phyloP scores from a whole-genome alignment of 2,888 invertebrate genomes.

The Thelaira solivaga region DNA sequence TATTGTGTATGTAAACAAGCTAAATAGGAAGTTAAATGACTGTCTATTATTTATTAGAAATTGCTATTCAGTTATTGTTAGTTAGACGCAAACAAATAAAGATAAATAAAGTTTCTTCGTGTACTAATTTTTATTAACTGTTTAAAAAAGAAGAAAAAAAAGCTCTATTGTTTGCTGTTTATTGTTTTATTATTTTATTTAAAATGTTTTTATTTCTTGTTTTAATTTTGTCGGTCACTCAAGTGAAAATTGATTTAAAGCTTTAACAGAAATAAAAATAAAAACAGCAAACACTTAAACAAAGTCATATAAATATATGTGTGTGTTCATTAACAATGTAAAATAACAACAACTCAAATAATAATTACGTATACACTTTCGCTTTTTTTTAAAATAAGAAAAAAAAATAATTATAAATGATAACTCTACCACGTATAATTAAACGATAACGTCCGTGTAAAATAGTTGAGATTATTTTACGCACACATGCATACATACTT shows the following conservation, averaged over 20 bases:
- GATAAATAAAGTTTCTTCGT: no score
- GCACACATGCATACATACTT: neutral
- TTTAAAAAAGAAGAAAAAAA: no score
- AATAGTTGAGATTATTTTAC: neutral
- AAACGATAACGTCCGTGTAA: neutral
- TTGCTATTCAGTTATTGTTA: no score
- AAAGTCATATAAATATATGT: neutral
- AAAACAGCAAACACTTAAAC: constrained; percentile 8
- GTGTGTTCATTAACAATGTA: constrained; percentile 12
- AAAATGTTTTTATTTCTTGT: constrained; percentile 28
- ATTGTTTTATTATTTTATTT: neutral
- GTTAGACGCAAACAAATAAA: no score
- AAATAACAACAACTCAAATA: constrained; percentile 11
- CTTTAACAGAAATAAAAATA: constrained; percentile 15
- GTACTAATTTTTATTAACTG: neutral
- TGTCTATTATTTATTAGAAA: constrained; percentile 4
- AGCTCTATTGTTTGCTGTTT: neutral
- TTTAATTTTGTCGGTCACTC: constrained; percentile 30
- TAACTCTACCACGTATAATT: neutral
- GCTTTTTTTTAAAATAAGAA: constrained; percentile 17
- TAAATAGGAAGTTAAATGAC: constrained; percentile 22
- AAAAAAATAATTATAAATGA: no score
- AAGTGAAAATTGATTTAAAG: constrained; percentile 44
- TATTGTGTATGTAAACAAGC: no score
- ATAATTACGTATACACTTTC: constrained; percentile 33